A percentile compares a stretch with the other conserved stretches of the same genome.
Evolutionary conservation across 1,140 invertebrate genomes (phyloP).

Genomic region (Saccostrea glomerata): DNA sequence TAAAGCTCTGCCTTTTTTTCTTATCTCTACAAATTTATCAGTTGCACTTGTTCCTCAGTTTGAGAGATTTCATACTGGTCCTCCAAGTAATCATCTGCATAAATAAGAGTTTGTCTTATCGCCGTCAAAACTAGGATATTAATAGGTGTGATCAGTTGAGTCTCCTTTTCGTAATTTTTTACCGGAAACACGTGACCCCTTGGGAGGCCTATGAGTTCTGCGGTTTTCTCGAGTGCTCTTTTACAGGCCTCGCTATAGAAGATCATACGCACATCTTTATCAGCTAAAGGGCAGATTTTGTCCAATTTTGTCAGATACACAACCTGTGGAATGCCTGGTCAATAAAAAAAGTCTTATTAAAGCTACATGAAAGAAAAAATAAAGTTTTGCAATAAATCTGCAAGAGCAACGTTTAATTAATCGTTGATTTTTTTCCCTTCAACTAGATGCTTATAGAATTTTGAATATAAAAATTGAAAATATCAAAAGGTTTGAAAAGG

Average conservation of each 20-base stretch:
- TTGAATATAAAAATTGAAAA: too few relatives aligned
- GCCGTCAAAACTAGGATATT: conserved; percentile 48
- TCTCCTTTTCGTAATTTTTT: conserved; percentile 60
- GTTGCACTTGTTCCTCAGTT: too few relatives aligned
- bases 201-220: conserved; percentile 54
- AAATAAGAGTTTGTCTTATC: conserved; percentile 52
- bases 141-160: conserved; percentile 51
- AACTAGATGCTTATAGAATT: too few relatives aligned
- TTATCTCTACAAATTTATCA: too few relatives aligned
- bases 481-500: too few relatives aligned
- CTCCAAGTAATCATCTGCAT: conserved; percentile 59
- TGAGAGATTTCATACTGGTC: conserved; percentile 26
- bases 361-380: not conserved
- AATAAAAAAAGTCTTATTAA: not conserved
- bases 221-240: conserved; percentile 49
- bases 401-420: not conserved
- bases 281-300: conserved; percentile 46
- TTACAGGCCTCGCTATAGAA: conserved; percentile 47
- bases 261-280: conserved; percentile 44
- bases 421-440: not conserved
- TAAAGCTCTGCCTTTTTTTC: too few relatives aligned
- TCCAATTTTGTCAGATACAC: conserved; percentile 56
- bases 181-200: conserved; percentile 56
- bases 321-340: conserved; percentile 48
- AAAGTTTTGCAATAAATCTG: not conserved